These are phyloP conservation scores for Lepus oiostolus DNA, from an alignment of 2,797 vertebrate species.

Conservation along the genomic window DNA sequence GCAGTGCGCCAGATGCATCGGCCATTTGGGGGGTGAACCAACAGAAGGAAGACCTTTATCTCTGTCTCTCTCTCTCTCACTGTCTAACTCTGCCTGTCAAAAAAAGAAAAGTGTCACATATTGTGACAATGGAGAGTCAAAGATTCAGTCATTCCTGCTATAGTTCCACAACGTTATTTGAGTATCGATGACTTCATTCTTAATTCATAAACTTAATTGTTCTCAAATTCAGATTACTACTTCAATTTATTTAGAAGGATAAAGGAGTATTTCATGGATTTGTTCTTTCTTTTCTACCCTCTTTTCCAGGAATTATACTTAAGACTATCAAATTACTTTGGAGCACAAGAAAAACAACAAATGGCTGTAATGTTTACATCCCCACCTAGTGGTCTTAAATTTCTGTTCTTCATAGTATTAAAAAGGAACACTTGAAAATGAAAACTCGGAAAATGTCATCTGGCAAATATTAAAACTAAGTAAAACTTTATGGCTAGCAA, in stretches of 20 bases:
- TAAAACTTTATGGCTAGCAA: slow-evolving; percentile 27
- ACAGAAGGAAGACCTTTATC: no score
- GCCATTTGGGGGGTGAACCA: no score
- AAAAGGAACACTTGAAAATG: neutral
- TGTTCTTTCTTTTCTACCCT: slow-evolving; percentile 65
- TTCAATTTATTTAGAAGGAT: slow-evolving; percentile 49
- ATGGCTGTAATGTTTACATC: slow-evolving; percentile 78
- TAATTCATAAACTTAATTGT: slow-evolving; percentile 70
- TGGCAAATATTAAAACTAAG: slow-evolving; percentile 43
- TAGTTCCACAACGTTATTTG: slow-evolving; percentile 47
- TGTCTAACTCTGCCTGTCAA: no score
- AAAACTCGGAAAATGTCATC: neutral
- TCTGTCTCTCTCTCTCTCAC: no score
- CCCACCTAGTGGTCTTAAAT: slow-evolving; percentile 83
- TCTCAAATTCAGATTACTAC: neutral
- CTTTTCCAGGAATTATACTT: slow-evolving; percentile 47
- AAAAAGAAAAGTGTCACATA: neutral
- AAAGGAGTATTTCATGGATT: slow-evolving; percentile 64
- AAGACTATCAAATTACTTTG: slow-evolving; percentile 64
- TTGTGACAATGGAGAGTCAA: neutral
- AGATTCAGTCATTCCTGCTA: slow-evolving; percentile 20
- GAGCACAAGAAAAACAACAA: slow-evolving; percentile 65
- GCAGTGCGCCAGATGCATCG: no score
- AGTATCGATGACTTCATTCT: slow-evolving; percentile 61
- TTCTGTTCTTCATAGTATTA: slow-evolving; percentile 49